phyloP scores from a whole-genome alignment of 1,140 invertebrate genomes.

The Bilobella aurantiaca region DNA sequence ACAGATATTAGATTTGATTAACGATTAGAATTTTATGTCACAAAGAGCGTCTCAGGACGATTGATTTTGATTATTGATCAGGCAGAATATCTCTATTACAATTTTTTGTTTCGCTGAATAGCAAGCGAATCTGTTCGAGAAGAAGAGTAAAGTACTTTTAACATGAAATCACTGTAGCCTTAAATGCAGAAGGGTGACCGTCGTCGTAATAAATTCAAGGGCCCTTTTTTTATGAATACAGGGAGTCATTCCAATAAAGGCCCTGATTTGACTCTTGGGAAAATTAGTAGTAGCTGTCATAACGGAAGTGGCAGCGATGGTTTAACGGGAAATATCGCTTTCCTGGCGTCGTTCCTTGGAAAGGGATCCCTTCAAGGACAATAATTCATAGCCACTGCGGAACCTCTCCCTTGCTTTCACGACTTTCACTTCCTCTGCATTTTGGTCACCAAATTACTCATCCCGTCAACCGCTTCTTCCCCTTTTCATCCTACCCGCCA shows the following conservation, averaged over 20 bases:
- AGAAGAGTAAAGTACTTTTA: background rate
- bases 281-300: conserved; percentile 6
- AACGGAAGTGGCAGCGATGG: background rate
- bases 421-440: background rate
- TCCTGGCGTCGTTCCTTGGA: background rate
- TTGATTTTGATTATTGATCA: no score
- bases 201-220: background rate
- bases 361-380: background rate
- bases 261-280: background rate
- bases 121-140: background rate
- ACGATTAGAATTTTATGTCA: no score
- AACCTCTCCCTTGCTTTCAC: background rate
- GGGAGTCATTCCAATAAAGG: background rate
- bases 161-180: background rate
- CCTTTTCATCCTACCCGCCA: no score
- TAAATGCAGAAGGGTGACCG: conserved; percentile 3
- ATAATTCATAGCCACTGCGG: background rate
- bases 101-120: no score
- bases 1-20: no score
- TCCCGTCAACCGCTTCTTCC: no score
- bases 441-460: background rate
- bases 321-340: conserved; percentile 1
- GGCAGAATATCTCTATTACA: no score
- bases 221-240: background rate
- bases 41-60: no score